phyloP scores from a whole-genome alignment of 2,888 invertebrate species.

The Tenthredo notha region DNA sequence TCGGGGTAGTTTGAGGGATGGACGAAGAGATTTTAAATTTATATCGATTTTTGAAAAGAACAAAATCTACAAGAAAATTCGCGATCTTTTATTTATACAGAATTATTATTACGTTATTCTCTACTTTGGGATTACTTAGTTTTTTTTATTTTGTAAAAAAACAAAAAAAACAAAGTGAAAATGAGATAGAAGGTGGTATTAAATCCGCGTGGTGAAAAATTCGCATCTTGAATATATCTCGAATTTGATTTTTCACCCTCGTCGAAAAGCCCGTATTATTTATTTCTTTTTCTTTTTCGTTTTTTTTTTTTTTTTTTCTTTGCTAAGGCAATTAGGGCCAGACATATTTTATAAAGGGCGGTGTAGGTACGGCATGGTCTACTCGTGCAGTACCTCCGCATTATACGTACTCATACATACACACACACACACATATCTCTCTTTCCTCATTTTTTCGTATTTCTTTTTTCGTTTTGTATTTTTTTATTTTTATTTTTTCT shows the following conservation, averaged over 20 bases:
- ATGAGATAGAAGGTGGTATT: neutral
- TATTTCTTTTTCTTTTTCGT: conserved; percentile 16
- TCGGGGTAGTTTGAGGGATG: too few relatives aligned
- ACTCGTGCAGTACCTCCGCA: conserved; percentile 1
- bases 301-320: conserved; percentile 30
- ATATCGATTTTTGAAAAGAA: too few relatives aligned
- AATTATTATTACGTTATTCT: too few relatives aligned
- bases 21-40: too few relatives aligned
- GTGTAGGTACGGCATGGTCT: neutral
- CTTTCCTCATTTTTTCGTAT: neutral
- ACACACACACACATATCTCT: neutral
- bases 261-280: neutral
- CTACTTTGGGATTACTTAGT: too few relatives aligned
- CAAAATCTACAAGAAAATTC: too few relatives aligned
- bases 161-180: too few relatives aligned
- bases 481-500: neutral
- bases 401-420: neutral
- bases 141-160: too few relatives aligned
- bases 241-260: conserved; percentile 30
- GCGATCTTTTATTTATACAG: too few relatives aligned
- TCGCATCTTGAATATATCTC: neutral
- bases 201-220: neutral
- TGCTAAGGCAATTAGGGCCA: conserved; percentile 37
- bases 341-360: conserved; percentile 37
- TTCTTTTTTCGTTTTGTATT: neutral